Conservation (phyloP, 1,140 invertebrate species). For the Megalopta genalis region DNA sequence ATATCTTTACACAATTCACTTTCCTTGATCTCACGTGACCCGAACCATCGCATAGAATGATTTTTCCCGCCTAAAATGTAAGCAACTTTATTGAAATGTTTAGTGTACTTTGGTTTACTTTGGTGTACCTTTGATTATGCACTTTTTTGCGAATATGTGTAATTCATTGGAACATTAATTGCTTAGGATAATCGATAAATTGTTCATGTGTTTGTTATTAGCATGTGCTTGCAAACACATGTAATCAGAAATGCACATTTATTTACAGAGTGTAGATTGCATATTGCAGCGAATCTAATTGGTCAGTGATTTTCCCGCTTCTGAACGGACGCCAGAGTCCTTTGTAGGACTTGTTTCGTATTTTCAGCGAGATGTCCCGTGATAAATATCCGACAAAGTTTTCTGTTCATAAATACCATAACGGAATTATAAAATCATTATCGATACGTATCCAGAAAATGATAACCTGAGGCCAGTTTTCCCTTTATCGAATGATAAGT, state of each 20-base stretch:
- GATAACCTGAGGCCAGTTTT: slow-evolving; percentile 51
- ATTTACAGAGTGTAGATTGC: neutral
- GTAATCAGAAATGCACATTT: too few species aligned
- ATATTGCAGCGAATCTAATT: slow-evolving; percentile 15
- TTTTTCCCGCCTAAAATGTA: neutral
- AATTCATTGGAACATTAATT: neutral
- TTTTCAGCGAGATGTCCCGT: slow-evolving; percentile 43
- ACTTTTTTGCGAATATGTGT: neutral
- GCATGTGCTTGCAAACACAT: neutral
- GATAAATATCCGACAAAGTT: slow-evolving; percentile 15
- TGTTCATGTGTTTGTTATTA: neutral
- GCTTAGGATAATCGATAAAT: neutral
- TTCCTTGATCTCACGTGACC: neutral
- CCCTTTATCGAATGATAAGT: slow-evolving; percentile 53
- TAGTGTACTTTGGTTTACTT: too few species aligned
- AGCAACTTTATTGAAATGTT: neutral
- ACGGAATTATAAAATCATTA: slow-evolving; percentile 25
- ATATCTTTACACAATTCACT: neutral
- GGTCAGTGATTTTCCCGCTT: slow-evolving; percentile 48
- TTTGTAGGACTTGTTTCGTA: neutral
- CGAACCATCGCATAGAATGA: neutral
- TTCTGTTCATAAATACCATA: neutral
- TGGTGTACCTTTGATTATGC: neutral
- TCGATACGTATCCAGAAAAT: slow-evolving; percentile 44
- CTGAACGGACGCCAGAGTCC: slow-evolving; percentile 39